Evolutionary conservation across 2,797 vertebrate species (phyloP), one percentile per base, ranked within the genome.

Genomic region (Lagocephalus sceleratus): DNA sequence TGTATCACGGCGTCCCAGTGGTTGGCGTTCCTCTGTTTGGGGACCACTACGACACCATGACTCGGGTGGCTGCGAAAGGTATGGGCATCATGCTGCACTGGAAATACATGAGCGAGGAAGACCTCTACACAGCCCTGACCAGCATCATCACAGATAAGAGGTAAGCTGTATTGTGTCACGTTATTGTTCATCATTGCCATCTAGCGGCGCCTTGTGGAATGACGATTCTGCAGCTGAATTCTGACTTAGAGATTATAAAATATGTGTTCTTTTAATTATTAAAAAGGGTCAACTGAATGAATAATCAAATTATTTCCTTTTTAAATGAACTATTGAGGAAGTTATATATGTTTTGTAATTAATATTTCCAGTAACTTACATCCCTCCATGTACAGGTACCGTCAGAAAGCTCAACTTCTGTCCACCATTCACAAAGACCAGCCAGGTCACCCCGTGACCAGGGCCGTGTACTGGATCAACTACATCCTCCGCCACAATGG

Each of bases 31-130:
- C 97, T 0, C 91, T 99, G 25, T 99, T 99, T 3, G 97, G 97
- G 53, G 97, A 99, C 85, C 97, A 99, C 76, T 99, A 99, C 0
- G 97, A 99, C 71, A 98, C 95, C 14, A 98, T 99, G 97, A 98
- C 94, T 0, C 91, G 97, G 0, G 97, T 99, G 51, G 91, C 95
- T 63, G 97, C 97, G 54, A 99, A 98, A 89, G 96, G 97, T 41
- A 99, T 99, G 97, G 97, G 97, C 10, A 90, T 99, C 66, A 87
- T 95, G 90, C 75, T 99, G 3, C 93, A 98, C 79, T 99, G 97
- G 97, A 97, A 95, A 78, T 92, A 89, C 0, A 83, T 98, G 88
- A 94, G 92, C 0, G 93, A 96, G 62, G 91, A 77, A 0, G 92
- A 95, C 20, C 81, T 99, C 10, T 90, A 93, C 51, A 87, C 86